A percentile compares a stretch with the other conserved stretches of the same genome.
Evolutionary conservation across 2,113 vertebrate genomes (phyloP).

Genomic region (Crotophaga sulcirostris): DNA sequence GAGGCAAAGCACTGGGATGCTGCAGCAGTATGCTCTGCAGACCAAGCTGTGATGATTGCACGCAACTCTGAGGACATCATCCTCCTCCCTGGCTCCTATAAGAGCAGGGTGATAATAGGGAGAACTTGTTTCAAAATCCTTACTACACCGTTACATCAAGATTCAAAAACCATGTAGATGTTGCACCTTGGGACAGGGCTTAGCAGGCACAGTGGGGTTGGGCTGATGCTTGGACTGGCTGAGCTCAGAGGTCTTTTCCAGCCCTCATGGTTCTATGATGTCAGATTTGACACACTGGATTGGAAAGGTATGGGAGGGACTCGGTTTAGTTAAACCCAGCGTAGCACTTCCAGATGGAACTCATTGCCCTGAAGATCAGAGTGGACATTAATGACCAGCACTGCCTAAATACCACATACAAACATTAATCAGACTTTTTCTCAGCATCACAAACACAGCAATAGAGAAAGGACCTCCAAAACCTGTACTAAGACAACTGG

Average conservation of each 20-base stretch:
- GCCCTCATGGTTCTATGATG: too few relatives aligned
- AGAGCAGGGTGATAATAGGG: background rate
- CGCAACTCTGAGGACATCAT: background rate
- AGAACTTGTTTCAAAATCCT: background rate
- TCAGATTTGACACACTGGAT: too few relatives aligned
- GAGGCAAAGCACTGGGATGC: background rate
- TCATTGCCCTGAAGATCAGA: background rate
- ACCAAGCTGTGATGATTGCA: too few relatives aligned
- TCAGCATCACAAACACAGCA: background rate
- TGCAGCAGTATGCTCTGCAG: background rate
- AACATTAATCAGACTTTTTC: background rate
- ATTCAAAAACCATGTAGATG: too few relatives aligned
- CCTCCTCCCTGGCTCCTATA: background rate
- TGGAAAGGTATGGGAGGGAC: too few relatives aligned
- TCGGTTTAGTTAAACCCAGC: background rate
- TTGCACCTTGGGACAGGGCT: background rate
- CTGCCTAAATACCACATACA: background rate
- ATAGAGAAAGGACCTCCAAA: background rate
- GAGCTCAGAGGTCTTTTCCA: too few relatives aligned
- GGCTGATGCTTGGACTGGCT: too few relatives aligned
- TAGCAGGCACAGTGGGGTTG: too few relatives aligned
- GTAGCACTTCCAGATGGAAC: background rate
- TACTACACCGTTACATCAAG: background rate
- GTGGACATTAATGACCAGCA: background rate
- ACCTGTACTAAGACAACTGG: too few relatives aligned